Evolutionary conservation across 2,113 vertebrate species (phyloP), one percentile per base, ranked within the genome.

Genomic region (Brienomyrus brachyistius): DNA sequence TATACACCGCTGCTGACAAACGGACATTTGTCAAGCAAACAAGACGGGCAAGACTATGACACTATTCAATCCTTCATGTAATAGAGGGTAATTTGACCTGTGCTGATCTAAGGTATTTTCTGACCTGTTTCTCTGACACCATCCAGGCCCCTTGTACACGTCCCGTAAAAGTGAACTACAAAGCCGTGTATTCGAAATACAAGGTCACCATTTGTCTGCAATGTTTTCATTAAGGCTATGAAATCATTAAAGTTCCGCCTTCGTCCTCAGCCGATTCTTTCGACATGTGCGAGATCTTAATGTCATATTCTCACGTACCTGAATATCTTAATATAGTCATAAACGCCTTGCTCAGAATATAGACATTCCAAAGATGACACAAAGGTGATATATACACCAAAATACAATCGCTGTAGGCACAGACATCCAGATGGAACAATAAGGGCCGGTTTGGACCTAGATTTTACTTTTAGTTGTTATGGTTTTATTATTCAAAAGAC

Each of bases 31-130:
- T 80, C 27, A 47, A 87, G 95, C 94, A 47, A 90, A 90, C 93
- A 91, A 94, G 86, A 92, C 89, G 92, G 23, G 35, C 11, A 80
- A 11, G 40, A 21, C 23, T 40, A 23, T 88, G 21, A 88, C 88
- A 52, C 11, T 27, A 3, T 93, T 91, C 91, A 91, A 84, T 90
- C 52, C 90, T 92, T 90, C 31, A 89, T 92, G 92, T 91, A 77
- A 88, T 70, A 86, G 91, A 40, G 86, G 89, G 91, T 45, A 83
- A 89, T 19, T 80, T 40, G 35, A 27, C 35, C 50, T 0, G 35
- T 56, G 77, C 51, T 89, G 54, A 62, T 45, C 56, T 66, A 23
- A 10, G n/a, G 23, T 21, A 27, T 62, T 50, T 15, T 88, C 52
- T 13, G 17, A 45, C 21, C 59, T 74, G 45, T 23, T 74, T 8